Conservation (phyloP, 2,797 vertebrate species). For the Rallus crepitans region DNA sequence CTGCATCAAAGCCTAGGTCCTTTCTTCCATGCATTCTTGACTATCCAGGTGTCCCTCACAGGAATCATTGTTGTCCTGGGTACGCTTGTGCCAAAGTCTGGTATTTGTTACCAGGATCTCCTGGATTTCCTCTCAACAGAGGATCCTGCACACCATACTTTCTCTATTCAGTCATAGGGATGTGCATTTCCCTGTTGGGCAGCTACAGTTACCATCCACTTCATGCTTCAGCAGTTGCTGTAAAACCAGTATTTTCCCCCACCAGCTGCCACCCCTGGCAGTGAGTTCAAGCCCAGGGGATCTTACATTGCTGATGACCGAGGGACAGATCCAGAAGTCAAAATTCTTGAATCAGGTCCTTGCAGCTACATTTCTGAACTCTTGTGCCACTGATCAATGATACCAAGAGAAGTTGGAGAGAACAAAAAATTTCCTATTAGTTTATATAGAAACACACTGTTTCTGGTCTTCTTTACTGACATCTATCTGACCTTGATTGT, state of each 20-base stretch:
- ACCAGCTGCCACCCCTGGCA: neutral
- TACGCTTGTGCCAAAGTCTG: neutral
- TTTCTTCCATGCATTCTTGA: fast-evolving
- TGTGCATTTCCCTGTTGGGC: neutral
- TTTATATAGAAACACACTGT: neutral
- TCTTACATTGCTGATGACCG: neutral
- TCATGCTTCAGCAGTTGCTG: neutral
- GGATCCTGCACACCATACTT: neutral
- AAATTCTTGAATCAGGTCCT: neutral
- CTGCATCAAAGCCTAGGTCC: neutral
- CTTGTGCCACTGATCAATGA: neutral
- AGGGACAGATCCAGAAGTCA: neutral
- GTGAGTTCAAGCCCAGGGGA: neutral
- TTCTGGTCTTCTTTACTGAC: neutral
- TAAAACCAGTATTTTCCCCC: neutral
- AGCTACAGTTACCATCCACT: neutral
- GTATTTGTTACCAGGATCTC: neutral
- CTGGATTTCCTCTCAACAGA: neutral
- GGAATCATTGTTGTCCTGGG: neutral
- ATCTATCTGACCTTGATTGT: neutral
- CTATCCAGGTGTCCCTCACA: neutral
- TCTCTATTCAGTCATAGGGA: neutral
- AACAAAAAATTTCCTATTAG: neutral
- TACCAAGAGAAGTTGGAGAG: neutral
- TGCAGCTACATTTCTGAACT: neutral